Evolutionary conservation across 2,797 vertebrate genomes (phyloP).

Genomic region (Rousettus madagascariensis): DNA sequence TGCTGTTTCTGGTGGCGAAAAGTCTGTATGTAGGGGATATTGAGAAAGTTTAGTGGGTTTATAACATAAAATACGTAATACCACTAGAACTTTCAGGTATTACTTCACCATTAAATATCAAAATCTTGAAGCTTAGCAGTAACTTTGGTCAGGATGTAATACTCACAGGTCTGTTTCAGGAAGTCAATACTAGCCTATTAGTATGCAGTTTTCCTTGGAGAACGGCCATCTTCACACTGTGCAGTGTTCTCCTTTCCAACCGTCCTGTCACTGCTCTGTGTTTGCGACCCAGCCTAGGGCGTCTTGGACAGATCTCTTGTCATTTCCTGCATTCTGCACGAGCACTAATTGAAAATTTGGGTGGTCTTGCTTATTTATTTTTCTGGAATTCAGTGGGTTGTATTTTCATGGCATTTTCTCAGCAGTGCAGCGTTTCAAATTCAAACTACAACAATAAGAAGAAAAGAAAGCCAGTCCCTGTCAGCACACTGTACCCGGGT

Average conservation of each 20-base stretch:
- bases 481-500: constrained; percentile 69
- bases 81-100: constrained; percentile 82
- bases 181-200: constrained; percentile 85
- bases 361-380: constrained; percentile 99
- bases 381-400: constrained; percentile 97
- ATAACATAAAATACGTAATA: constrained; percentile 81
- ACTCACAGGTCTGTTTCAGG: constrained; percentile 82
- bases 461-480: constrained; percentile 77
- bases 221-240: constrained; percentile 84
- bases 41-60: constrained; percentile 84
- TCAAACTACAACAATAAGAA: constrained; percentile 86
- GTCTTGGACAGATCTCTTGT: constrained; percentile 88
- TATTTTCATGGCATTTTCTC: constrained; percentile 98
- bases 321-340: constrained; percentile 96
- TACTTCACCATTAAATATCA: constrained; percentile 82
- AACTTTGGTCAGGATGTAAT: constrained; percentile 81
- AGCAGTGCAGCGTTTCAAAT: constrained; percentile 95
- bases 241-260: constrained; percentile 82
- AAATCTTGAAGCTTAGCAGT: constrained; percentile 79
- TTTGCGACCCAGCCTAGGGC: constrained; percentile 86
- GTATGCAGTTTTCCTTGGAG: constrained; percentile 88
- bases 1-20: constrained; percentile 84
- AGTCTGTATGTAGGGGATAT: constrained; percentile 79
- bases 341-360: constrained; percentile 99
- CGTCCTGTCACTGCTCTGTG: constrained; percentile 87